Conservation (phyloP, 2,797 vertebrate species). For the Leuciscus waleckii region DNA sequence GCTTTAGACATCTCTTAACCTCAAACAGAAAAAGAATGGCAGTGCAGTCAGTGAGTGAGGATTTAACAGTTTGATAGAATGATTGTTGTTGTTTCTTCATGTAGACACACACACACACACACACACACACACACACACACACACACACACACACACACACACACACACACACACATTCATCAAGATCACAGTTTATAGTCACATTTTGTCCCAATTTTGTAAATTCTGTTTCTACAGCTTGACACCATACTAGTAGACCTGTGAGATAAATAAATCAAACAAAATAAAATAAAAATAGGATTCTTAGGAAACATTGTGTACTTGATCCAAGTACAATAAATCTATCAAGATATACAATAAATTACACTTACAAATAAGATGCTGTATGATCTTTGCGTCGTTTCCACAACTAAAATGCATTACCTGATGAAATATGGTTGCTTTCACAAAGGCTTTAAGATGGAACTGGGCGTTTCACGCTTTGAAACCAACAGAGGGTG, state of each 20-base stretch:
- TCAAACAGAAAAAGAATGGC: background rate
- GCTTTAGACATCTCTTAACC: background rate
- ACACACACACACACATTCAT: too few relatives aligned
- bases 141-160: too few relatives aligned
- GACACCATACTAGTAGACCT: conserved; percentile 44
- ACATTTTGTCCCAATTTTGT: conserved; percentile 44
- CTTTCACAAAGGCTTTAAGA: background rate
- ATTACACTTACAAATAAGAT: conserved; percentile 31
- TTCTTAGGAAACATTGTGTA: background rate
- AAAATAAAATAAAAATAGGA: background rate
- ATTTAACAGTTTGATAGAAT: too few relatives aligned
- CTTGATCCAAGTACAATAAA: background rate
- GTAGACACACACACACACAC: too few relatives aligned
- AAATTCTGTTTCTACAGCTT: conserved; percentile 18
- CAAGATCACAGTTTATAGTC: conserved; percentile 36
- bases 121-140: too few relatives aligned
- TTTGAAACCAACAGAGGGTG: background rate
- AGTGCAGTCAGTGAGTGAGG: background rate
- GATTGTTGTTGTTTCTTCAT: too few relatives aligned
- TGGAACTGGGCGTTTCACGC: background rate
- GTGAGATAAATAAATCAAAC: background rate
- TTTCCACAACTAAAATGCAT: background rate
- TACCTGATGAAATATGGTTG: background rate
- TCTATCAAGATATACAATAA: background rate
- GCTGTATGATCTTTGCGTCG: background rate